A percentile compares a stretch with the other conserved stretches of the same genome.
Evolutionary conservation across 2,797 vertebrate species (phyloP).

Genomic region (Chloroceryle amazona): DNA sequence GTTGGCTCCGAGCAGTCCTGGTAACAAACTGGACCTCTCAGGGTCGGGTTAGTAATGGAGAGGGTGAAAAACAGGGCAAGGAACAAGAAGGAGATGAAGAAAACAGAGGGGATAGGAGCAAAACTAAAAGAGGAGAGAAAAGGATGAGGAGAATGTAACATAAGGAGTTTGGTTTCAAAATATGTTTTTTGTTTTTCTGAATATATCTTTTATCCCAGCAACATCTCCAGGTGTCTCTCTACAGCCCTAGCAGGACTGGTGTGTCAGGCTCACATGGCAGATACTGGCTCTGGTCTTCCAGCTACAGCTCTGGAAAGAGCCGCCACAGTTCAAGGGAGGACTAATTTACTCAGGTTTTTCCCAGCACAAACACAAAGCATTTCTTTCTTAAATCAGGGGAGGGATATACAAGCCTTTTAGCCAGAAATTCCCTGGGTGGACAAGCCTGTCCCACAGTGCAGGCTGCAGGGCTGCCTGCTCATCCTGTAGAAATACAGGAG

Average conservation of each 20-base stretch:
- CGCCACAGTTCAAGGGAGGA: background rate
- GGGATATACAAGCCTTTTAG: background rate
- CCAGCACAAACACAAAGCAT: background rate
- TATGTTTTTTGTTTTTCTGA: background rate
- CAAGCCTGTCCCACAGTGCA: background rate
- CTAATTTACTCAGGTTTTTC: background rate
- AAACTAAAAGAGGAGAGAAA: background rate
- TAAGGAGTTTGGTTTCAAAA: background rate
- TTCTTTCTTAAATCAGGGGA: background rate
- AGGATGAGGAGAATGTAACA: background rate
- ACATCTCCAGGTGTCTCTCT: background rate
- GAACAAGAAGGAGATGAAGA: background rate
- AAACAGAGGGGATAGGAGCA: background rate
- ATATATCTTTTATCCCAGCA: rapidly evolving
- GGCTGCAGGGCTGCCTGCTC: background rate
- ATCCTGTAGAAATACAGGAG: background rate
- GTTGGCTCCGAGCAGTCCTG: background rate
- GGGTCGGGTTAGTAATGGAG: background rate
- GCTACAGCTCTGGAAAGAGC: background rate
- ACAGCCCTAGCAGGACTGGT: background rate
- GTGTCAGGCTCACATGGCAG: background rate
- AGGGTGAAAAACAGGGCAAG: background rate
- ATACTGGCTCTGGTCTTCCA: background rate
- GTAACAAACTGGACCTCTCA: background rate
- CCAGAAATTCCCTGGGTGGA: background rate